These are phyloP conservation scores for Cochlearius cochlearius DNA, from an alignment of 2,113 vertebrate genomes.

Conservation along the genomic window DNA sequence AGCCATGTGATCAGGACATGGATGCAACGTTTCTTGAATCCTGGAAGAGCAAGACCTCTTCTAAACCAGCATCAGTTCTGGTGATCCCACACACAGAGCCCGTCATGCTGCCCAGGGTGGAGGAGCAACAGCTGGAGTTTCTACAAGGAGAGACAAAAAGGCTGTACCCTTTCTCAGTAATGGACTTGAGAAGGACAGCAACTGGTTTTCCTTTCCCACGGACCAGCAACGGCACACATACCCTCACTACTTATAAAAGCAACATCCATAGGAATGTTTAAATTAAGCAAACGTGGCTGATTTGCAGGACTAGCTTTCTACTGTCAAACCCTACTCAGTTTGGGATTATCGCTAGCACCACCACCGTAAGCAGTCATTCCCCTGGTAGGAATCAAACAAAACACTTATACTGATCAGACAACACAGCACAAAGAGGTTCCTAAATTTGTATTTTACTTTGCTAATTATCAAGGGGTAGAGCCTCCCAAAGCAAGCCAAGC, in stretches of 20 bases:
- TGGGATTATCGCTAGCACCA: background rate
- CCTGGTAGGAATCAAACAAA: background rate
- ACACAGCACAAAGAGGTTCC: background rate
- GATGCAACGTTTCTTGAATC: background rate
- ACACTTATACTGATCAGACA: background rate
- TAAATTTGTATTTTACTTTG: background rate
- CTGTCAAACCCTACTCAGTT: background rate
- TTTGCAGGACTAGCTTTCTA: background rate
- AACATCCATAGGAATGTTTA: background rate
- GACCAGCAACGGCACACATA: background rate
- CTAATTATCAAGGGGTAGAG: background rate
- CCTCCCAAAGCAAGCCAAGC: background rate
- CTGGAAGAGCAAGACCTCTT: background rate
- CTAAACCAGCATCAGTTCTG: background rate
- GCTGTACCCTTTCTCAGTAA: background rate
- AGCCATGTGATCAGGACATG: background rate
- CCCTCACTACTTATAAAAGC: background rate
- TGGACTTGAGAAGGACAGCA: background rate
- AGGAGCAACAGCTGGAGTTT: background rate
- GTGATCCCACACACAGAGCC: background rate
- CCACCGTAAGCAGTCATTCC: background rate
- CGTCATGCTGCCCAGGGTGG: fast-evolving
- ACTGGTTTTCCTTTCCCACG: background rate
- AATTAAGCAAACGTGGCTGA: background rate
- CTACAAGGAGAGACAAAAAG: background rate